Conservation (phyloP, 2,797 vertebrate genomes). For the Sylvia borin region DNA sequence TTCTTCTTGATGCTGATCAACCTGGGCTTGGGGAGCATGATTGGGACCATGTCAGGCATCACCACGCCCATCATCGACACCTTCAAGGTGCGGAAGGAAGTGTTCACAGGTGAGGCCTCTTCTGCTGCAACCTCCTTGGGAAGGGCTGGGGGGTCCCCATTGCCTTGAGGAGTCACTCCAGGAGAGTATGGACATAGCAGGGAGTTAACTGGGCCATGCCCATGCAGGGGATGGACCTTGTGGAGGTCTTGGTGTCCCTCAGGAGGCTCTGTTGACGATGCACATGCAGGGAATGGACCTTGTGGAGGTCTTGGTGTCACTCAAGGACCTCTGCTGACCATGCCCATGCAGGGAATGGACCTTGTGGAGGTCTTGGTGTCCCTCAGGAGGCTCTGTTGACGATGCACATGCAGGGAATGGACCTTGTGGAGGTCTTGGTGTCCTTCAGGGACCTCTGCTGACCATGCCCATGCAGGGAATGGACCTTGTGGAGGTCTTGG, state of each 20-base stretch:
- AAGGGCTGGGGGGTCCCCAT: neutral
- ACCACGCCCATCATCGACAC: conserved; percentile 91
- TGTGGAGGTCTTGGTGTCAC: neutral
- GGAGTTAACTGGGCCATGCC: neutral
- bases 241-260: too few relatives aligned
- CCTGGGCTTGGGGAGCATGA: conserved; percentile 95
- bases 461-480: too few relatives aligned
- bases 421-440: neutral
- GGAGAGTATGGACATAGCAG: neutral
- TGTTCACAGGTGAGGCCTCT: conserved; percentile 87
- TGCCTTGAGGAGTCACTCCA: neutral
- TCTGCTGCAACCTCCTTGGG: neutral
- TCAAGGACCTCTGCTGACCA: neutral
- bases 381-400: fast-evolving
- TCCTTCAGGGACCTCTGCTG: neutral
- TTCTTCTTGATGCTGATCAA: conserved; percentile 99
- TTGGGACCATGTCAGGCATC: conserved; percentile 96
- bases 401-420: fast-evolving
- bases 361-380: neutral
- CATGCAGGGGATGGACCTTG: too few relatives aligned
- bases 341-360: neutral
- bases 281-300: neutral
- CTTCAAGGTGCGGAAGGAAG: conserved; percentile 94
- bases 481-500: neutral
- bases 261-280: too few relatives aligned